Evolutionary conservation across 2,797 vertebrate genomes (phyloP).

Genomic region (Dryobates pubescens): DNA sequence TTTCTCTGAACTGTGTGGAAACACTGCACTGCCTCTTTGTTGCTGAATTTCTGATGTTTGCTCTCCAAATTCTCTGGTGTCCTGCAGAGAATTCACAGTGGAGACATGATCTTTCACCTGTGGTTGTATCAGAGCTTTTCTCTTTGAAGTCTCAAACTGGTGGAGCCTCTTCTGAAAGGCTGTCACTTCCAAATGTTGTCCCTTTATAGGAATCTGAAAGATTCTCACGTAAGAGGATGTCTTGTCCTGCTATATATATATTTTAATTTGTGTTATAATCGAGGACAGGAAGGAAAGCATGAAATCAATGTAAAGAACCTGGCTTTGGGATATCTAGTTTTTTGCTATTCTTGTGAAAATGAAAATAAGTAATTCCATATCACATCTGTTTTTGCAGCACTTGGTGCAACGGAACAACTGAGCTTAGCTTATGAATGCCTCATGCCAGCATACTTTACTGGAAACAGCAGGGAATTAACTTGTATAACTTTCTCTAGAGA

Average conservation of each 20-base stretch:
- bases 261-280: background rate
- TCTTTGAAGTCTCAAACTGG: background rate
- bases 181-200: constrained; percentile 1
- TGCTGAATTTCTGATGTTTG: background rate
- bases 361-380: background rate
- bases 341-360: background rate
- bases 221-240: background rate
- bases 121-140: background rate
- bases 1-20: background rate
- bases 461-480: background rate
- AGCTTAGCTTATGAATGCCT: background rate
- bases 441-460: background rate
- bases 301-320: background rate
- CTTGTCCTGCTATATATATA: background rate
- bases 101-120: background rate
- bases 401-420: background rate
- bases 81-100: background rate
- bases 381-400: background rate
- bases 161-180: background rate
- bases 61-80: background rate
- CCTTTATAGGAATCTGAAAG: background rate
- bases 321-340: background rate
- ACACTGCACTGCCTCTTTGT: background rate
- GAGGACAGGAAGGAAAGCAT: background rate
- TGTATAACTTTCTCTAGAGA: background rate